Evolutionary conservation across 2,113 vertebrate genomes (phyloP).

Genomic region (Pandion haliaetus): DNA sequence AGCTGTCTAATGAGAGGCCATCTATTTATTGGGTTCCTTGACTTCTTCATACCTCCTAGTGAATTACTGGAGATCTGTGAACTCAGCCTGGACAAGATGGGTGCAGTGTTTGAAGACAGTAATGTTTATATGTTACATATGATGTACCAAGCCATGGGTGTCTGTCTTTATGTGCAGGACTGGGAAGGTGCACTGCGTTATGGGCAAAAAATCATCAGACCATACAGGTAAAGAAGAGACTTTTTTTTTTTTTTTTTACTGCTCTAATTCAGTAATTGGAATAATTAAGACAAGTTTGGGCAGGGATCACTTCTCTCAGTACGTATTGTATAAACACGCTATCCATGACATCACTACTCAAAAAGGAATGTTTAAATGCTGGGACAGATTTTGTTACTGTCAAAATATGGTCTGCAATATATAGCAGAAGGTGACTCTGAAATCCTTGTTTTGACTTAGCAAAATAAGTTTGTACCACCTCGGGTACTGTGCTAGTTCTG

Average conservation of each 20-base stretch:
- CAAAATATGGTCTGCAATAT: not conserved
- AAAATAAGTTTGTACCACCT: not conserved
- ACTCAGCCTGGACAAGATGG: slow-evolving; percentile 92
- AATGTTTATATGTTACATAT: slow-evolving; percentile 97
- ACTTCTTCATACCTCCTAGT: slow-evolving; percentile 82
- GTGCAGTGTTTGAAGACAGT: slow-evolving; percentile 83
- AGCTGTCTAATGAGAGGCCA: not conserved
- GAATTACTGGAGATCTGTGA: slow-evolving; percentile 95
- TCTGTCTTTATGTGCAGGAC: slow-evolving; percentile 88
- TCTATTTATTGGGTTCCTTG: slow-evolving; percentile 69
- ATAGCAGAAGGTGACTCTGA: not conserved
- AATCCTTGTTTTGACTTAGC: not conserved
- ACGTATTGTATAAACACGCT: not conserved
- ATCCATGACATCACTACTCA: not conserved
- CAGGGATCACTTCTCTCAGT: not conserved
- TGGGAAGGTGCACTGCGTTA: slow-evolving; percentile 85
- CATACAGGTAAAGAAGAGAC: slow-evolving; percentile 82
- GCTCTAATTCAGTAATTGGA: not conserved
- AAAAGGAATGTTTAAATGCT: not conserved
- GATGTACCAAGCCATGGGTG: slow-evolving; percentile 98
- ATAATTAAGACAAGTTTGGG: not conserved
- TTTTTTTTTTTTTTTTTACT: not conserved
- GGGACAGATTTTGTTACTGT: not conserved
- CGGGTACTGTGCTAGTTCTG: not conserved
- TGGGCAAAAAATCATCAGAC: slow-evolving; percentile 89